Evolutionary conservation across 2,113 vertebrate species (phyloP).

Genomic region (Paraplagusia blochii): DNA sequence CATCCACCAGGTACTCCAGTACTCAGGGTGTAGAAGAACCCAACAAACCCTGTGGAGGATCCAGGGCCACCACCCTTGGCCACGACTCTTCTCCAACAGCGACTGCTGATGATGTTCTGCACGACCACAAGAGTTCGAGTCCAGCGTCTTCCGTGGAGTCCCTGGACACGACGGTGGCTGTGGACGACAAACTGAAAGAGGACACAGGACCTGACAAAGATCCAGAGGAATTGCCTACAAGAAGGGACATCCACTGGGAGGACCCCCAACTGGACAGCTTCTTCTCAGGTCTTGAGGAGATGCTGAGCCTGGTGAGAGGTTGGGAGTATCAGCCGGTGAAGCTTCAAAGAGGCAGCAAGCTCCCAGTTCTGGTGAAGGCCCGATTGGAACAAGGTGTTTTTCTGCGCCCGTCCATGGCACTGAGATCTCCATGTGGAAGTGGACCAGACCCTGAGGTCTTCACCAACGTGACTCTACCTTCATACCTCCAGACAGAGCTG

Average conservation of each 20-base stretch:
- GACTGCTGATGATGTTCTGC: conserved; percentile 52
- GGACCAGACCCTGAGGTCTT: conserved; percentile 27
- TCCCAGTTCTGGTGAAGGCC: conserved; percentile 82
- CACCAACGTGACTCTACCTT: conserved; percentile 31
- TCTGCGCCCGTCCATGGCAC: background rate
- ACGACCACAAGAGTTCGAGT: conserved; percentile 72
- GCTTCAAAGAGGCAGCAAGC: conserved; percentile 81
- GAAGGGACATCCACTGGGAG: conserved; percentile 58
- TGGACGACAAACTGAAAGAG: conserved; percentile 26
- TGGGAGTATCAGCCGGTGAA: conserved; percentile 84
- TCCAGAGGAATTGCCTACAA: conserved; percentile 41
- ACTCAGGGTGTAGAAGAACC: conserved; percentile 49
- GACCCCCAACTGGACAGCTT: conserved; percentile 30
- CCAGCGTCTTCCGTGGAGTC: conserved; percentile 82
- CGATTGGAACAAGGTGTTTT: conserved; percentile 25
- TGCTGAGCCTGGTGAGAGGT: conserved; percentile 78
- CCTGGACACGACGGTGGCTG: conserved; percentile 75
- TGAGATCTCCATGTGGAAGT: conserved; percentile 14
- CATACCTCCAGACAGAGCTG: conserved; percentile 75
- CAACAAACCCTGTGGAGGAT: conserved; percentile 50
- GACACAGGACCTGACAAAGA: conserved; percentile 53
- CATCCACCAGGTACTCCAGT: conserved; percentile 77
- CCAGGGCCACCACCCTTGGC: conserved; percentile 6
- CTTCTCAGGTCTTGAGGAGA: conserved; percentile 71
- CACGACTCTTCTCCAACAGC: conserved; percentile 36